phyloP scores from a whole-genome alignment of 2,797 vertebrate genomes.

The Scolopax bukidnonensis region DNA sequence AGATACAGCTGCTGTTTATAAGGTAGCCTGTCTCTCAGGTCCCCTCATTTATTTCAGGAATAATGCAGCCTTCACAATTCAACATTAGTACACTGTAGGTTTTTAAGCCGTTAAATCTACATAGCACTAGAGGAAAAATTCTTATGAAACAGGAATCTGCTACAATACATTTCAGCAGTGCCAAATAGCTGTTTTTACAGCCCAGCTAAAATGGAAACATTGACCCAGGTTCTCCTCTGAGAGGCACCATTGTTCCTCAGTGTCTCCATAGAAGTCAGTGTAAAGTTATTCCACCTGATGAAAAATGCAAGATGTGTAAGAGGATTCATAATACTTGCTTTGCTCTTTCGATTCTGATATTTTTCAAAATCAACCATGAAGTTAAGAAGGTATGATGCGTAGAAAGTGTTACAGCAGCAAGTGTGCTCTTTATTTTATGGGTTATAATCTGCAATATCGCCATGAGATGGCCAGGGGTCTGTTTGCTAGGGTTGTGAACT shows the following conservation, averaged over 20 bases:
- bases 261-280: not conserved
- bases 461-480: not conserved
- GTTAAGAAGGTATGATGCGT: not conserved
- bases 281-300: not conserved
- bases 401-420: not conserved
- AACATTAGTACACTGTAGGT: not conserved
- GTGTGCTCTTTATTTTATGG: accelerated
- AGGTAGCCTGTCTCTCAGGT: not conserved
- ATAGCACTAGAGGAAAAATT: not conserved
- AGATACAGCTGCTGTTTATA: not conserved
- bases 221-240: not conserved
- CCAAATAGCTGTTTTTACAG: not conserved
- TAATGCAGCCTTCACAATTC: not conserved
- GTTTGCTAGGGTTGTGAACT: not conserved
- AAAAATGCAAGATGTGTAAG: not conserved
- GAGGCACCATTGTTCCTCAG: not conserved
- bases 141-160: not conserved
- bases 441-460: not conserved
- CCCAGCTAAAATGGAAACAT: not conserved
- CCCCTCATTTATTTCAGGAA: not conserved
- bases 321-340: not conserved
- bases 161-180: not conserved
- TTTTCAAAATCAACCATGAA: not conserved
- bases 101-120: not conserved
- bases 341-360: not conserved